A percentile compares a stretch with the other conserved stretches of the same genome.
Evolutionary conservation across 2,888 invertebrate genomes (phyloP).

Genomic region (Drosophila yooni): DNA sequence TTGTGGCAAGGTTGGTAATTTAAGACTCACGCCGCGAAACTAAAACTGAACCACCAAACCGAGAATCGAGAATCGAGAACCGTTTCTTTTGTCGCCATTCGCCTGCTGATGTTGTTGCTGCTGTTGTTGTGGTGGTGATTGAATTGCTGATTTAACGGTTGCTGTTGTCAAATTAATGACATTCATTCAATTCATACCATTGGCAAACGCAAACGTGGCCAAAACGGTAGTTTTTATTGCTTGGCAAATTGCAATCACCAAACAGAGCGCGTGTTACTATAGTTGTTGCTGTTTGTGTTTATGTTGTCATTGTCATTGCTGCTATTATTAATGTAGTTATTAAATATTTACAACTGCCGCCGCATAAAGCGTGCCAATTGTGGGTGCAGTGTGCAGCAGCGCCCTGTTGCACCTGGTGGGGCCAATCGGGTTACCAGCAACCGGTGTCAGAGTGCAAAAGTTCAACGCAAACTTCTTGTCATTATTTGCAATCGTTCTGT

Average conservation of each 20-base stretch:
- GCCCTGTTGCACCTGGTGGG: slow-evolving; percentile 45
- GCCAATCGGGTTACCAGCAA: slow-evolving; percentile 34
- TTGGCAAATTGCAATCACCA: slow-evolving; percentile 72
- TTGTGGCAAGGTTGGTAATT: slow-evolving; percentile 82
- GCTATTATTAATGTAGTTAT: slow-evolving; percentile 79
- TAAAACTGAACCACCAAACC: slow-evolving; percentile 17
- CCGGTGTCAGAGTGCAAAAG: slow-evolving; percentile 75
- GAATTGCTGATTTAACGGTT: slow-evolving; percentile 81
- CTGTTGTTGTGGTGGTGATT: slow-evolving; percentile 58
- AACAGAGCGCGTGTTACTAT: slow-evolving; percentile 69
- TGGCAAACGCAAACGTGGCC: slow-evolving; percentile 53
- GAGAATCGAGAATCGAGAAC: slow-evolving; percentile 47
- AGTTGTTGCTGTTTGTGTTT: slow-evolving; percentile 17
- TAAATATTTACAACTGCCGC: slow-evolving; percentile 80
- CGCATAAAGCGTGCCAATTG: slow-evolving; percentile 66
- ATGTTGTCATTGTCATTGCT: slow-evolving; percentile 57
- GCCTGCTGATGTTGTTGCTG: slow-evolving; percentile 23
- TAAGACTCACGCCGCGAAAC: slow-evolving; percentile 74
- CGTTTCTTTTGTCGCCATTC: slow-evolving; percentile 66
- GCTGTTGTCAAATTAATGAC: slow-evolving; percentile 83
- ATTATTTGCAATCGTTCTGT: slow-evolving; percentile 63
- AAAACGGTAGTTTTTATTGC: slow-evolving; percentile 79
- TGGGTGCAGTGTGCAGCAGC: slow-evolving; percentile 47
- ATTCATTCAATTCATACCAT: slow-evolving; percentile 80
- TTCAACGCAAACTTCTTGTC: slow-evolving; percentile 77